phyloP scores from a whole-genome alignment of 2,888 invertebrate genomes.

The Crematogaster levior region DNA sequence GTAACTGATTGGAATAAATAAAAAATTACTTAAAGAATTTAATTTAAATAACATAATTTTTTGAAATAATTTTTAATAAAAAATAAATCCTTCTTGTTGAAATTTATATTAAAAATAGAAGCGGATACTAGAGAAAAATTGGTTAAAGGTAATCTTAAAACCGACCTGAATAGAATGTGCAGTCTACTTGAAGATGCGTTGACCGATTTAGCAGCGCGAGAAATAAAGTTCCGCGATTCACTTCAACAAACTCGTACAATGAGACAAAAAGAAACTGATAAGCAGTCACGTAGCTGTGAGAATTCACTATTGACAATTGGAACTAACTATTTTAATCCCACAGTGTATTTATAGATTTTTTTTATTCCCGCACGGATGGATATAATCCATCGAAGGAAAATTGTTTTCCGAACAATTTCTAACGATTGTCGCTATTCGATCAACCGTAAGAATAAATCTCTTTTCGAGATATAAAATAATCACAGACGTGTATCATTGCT shows the following conservation, averaged over 20 bases:
- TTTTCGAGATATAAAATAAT: background rate
- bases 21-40: background rate
- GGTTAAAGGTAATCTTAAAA: background rate
- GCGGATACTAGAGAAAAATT: background rate
- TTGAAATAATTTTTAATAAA: background rate
- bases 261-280: background rate
- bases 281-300: constrained; percentile 11
- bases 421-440: constrained; percentile 16
- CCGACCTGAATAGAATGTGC: background rate
- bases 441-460: background rate
- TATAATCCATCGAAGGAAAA: constrained; percentile 15
- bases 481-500: background rate
- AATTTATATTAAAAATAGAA: background rate
- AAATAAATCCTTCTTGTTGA: background rate
- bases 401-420: constrained; percentile 15
- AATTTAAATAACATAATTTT: background rate
- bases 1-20: background rate
- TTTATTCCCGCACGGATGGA: background rate
- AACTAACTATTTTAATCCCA: constrained; percentile 25
- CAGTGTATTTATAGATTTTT: constrained; percentile 9
- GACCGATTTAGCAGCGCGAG: background rate
- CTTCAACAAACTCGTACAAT: background rate
- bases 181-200: background rate
- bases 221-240: constrained; percentile 23
- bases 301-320: constrained; percentile 14